Percentiles rank a stretch among this genome's conserved stretches.
These are phyloP conservation scores for Pseudomyrmex flavicornis DNA, from an alignment of 1,140 invertebrate species.

Conservation along the genomic window DNA sequence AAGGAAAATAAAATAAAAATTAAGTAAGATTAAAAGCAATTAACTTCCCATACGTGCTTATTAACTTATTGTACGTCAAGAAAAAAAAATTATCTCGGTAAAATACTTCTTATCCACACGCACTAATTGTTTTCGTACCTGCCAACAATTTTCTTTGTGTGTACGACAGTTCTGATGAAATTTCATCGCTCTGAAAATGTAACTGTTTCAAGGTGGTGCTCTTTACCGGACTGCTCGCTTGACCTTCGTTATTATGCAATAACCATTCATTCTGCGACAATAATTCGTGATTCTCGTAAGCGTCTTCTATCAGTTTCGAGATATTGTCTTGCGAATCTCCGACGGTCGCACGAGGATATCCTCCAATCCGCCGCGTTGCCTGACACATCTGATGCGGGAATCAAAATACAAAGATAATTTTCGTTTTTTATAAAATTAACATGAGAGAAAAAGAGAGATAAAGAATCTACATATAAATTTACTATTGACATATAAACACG, in stretches of 20 bases:
- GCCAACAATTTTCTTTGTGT: not conserved
- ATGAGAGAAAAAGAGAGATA: too few species aligned
- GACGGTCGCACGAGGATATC: not conserved
- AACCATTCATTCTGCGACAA: not conserved
- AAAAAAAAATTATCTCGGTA: too few species aligned
- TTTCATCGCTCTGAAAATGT: not conserved
- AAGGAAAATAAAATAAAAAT: too few species aligned
- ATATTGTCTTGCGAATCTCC: not conserved
- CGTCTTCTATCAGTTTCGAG: not conserved
- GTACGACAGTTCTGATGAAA: not conserved
- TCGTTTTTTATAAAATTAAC: not conserved
- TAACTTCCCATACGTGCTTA: too few species aligned
- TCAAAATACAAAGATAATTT: too few species aligned
- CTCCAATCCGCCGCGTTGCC: not conserved
- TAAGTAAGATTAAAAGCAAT: too few species aligned
- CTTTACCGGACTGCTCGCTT: not conserved
- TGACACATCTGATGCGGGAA: not conserved
- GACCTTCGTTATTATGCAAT: too few species aligned
- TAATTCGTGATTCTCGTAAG: conserved; percentile 6
- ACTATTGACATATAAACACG: too few species aligned
- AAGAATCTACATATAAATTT: too few species aligned
- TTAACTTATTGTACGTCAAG: too few species aligned
- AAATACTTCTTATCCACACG: too few species aligned
- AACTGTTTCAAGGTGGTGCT: too few species aligned
- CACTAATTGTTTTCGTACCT: conserved; percentile 10